Evolutionary conservation across 1,140 invertebrate species (phyloP).

Genomic region (Formica selysi): DNA sequence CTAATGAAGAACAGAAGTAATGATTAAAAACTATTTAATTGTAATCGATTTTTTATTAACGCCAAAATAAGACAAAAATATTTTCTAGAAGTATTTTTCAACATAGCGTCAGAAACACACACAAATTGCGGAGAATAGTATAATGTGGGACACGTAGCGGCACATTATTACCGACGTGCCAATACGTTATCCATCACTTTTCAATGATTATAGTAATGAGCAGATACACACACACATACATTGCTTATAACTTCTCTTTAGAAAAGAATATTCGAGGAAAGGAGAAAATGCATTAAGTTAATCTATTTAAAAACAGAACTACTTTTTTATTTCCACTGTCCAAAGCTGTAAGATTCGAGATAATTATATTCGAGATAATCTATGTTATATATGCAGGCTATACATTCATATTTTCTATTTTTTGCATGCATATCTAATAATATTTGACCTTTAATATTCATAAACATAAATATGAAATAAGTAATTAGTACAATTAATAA

Average conservation of each 20-base stretch:
- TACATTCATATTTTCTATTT: too few species aligned
- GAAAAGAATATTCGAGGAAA: background rate
- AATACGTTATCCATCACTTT: background rate
- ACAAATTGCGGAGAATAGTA: background rate
- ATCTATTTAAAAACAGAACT: background rate
- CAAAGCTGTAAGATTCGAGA: background rate
- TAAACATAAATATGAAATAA: too few species aligned
- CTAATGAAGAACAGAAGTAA: background rate
- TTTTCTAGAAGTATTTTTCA: conserved; percentile 15
- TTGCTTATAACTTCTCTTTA: conserved; percentile 5
- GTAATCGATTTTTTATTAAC: background rate
- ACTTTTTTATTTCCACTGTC: background rate
- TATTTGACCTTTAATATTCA: too few species aligned
- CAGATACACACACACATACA: background rate
- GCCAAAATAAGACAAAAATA: background rate
- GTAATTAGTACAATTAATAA: too few species aligned
- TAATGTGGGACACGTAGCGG: background rate
- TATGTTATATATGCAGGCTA: too few species aligned
- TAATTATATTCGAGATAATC: background rate
- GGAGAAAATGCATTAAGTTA: background rate
- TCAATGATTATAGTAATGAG: background rate
- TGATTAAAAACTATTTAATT: background rate
- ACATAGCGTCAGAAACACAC: background rate
- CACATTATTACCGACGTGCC: background rate
- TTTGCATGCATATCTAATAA: too few species aligned